Conservation (phyloP, 2,888 invertebrate species). For the Cephus pygmeus region DNA sequence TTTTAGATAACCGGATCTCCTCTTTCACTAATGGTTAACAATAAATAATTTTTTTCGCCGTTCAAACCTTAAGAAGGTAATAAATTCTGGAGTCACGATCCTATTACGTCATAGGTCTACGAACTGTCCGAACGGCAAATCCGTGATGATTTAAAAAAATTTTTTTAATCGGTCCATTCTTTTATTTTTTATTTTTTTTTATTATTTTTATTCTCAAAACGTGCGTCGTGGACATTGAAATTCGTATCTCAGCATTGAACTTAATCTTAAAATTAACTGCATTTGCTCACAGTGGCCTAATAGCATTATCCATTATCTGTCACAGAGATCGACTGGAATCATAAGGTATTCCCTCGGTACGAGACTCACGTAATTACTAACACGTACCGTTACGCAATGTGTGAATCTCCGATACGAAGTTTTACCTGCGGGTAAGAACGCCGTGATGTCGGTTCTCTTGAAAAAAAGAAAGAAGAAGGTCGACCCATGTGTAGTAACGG, state of each 20-base stretch:
- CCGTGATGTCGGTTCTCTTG: neutral
- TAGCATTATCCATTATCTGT: neutral
- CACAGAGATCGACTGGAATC: neutral
- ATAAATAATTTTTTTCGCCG: neutral
- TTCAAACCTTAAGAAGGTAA: neutral
- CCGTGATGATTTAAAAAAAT: neutral
- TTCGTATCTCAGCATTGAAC: neutral
- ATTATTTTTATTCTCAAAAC: neutral
- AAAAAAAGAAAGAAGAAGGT: conserved; percentile 38
- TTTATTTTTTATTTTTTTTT: neutral
- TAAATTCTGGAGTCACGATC: neutral
- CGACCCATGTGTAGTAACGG: conserved; percentile 39
- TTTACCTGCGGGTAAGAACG: conserved; percentile 25
- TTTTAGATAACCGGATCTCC: neutral
- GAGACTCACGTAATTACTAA: neutral
- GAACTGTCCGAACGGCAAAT: neutral
- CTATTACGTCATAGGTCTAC: neutral
- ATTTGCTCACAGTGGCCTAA: neutral
- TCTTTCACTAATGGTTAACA: neutral
- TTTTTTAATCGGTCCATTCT: neutral
- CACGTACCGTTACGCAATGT: neutral
- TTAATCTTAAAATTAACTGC: neutral
- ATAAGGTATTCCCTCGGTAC: neutral
- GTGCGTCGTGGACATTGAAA: neutral
- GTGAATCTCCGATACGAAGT: conserved; percentile 10